These are phyloP conservation scores for Rhynchonycteris naso DNA, from an alignment of 2,797 vertebrate species.

Conservation along the genomic window DNA sequence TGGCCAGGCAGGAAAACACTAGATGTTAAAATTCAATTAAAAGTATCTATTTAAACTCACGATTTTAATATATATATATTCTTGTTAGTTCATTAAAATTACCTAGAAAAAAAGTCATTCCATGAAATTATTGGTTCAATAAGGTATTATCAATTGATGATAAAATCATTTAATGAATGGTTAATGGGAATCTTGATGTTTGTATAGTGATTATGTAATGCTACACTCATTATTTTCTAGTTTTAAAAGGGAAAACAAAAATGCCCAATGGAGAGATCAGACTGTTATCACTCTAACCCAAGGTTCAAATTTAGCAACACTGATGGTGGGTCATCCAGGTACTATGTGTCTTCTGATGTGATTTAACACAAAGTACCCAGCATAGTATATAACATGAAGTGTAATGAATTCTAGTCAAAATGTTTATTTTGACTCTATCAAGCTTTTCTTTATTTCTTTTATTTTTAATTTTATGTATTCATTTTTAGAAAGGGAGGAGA, in stretches of 20 bases:
- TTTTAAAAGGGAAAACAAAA: constrained; percentile 48
- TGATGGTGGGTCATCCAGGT: not conserved
- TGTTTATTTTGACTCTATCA: not conserved
- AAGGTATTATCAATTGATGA: not conserved
- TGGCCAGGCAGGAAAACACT: not conserved
- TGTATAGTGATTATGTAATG: not conserved
- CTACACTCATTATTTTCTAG: not conserved
- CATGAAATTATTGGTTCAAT: constrained; percentile 8
- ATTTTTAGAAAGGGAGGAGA: no score
- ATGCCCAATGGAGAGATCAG: not conserved
- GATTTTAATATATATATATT: not conserved
- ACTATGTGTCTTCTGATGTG: not conserved
- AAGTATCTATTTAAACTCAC: constrained; percentile 43
- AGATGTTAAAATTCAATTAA: constrained; percentile 25
- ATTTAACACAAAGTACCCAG: not conserved
- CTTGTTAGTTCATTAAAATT: not conserved
- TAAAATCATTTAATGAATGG: constrained; percentile 15
- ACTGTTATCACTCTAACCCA: not conserved
- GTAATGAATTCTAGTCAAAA: not conserved
- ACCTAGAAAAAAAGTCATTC: not conserved
- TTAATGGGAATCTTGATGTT: not conserved
- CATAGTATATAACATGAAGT: not conserved
- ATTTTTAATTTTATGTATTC: no score
- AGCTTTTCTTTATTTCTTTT: not conserved
- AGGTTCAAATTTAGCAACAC: not conserved